These are phyloP conservation scores for Dasysyrphus tricinctus DNA, from an alignment of 2,888 invertebrate species.

Conservation along the genomic window DNA sequence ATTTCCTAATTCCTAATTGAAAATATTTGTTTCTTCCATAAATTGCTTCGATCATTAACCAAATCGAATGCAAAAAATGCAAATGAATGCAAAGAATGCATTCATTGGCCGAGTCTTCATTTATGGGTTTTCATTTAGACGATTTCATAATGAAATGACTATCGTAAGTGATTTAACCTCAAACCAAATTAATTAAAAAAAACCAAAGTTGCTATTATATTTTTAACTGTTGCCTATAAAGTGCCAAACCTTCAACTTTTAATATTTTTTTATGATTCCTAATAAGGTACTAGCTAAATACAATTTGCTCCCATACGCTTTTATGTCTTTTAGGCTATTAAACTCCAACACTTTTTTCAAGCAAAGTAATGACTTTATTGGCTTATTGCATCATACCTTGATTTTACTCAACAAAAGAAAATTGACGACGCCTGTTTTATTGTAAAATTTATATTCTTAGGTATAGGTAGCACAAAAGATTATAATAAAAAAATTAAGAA, in stretches of 20 bases:
- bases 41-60: no score
- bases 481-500: not conserved
- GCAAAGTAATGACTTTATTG: not conserved
- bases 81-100: no score
- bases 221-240: not conserved
- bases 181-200: not conserved
- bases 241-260: not conserved
- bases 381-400: constrained; percentile 6
- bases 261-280: not conserved
- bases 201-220: not conserved
- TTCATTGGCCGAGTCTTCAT: no score
- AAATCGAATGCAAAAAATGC: no score
- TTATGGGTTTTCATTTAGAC: no score
- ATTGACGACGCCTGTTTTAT: not conserved
- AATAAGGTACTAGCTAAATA: not conserved
- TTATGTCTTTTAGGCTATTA: constrained; percentile 3
- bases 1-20: no score
- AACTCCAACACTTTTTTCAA: not conserved
- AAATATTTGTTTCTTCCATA: no score
- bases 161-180: no score
- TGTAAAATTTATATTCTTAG: not conserved
- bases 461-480: no score
- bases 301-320: not conserved
- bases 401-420: not conserved
- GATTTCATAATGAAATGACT: no score